phyloP scores from a whole-genome alignment of 2,797 vertebrate genomes.

The Decapterus maruadsi region DNA sequence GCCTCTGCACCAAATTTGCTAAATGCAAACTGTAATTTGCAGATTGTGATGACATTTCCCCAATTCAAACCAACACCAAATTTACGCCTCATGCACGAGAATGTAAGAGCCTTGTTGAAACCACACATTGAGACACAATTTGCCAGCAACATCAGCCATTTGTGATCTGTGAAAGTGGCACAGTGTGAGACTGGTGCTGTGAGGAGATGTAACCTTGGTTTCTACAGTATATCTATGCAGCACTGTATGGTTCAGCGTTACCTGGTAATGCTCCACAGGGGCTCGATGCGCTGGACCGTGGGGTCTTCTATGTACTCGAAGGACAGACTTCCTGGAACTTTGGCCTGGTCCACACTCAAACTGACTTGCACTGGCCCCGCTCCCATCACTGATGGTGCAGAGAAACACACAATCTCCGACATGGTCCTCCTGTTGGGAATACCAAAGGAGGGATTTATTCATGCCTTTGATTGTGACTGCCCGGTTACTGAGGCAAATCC shows the following conservation, averaged over 20 bases:
- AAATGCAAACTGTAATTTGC: background rate
- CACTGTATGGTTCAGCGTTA: conserved; percentile 58
- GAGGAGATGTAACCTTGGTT: background rate
- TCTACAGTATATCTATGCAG: background rate
- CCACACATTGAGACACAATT: background rate
- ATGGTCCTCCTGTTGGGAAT: conserved; percentile 85
- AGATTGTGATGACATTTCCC: background rate
- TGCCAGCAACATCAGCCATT: background rate
- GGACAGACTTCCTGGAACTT: conserved; percentile 86
- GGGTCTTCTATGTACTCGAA: conserved; percentile 97
- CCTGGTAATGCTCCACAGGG: conserved; percentile 97
- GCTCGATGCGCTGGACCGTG: conserved; percentile 93
- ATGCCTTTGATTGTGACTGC: conserved; percentile 49
- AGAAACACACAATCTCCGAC: conserved; percentile 93
- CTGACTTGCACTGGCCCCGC: conserved; percentile 88
- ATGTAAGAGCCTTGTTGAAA: background rate
- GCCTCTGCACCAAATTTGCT: conserved; percentile 9
- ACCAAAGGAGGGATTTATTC: conserved; percentile 44
- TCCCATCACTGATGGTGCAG: conserved; percentile 89
- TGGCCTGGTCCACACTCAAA: conserved; percentile 91
- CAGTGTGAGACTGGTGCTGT: background rate
- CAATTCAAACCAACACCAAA: background rate
- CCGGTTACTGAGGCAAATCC: conserved; percentile 53
- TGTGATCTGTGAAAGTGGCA: background rate
- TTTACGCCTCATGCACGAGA: background rate